phyloP scores from a whole-genome alignment of 1,140 invertebrate species.

The Cherax destructor region DNA sequence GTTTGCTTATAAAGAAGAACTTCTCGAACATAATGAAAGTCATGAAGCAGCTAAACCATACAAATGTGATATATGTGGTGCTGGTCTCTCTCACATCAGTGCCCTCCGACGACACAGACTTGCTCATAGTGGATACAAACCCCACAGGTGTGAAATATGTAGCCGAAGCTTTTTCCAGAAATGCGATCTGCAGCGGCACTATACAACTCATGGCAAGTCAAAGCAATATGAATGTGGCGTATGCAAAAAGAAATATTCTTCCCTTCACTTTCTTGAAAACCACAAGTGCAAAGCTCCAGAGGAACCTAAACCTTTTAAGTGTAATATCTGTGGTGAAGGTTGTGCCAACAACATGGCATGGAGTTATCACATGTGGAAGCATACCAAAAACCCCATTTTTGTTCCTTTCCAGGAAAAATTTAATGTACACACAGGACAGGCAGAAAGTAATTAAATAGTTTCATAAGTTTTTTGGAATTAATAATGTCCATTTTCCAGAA shows the following conservation, averaged over 20 bases:
- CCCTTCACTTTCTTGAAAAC: constrained; percentile 67
- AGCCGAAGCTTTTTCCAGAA: constrained; percentile 70
- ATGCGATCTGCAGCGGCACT: constrained; percentile 70
- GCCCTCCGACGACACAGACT: constrained; percentile 67
- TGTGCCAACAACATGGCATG: constrained; percentile 71
- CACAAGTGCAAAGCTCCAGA: constrained; percentile 70
- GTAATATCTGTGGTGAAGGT: constrained; percentile 71
- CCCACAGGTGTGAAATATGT: constrained; percentile 68
- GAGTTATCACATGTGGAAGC: constrained; percentile 72
- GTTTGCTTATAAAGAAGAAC: constrained; percentile 67
- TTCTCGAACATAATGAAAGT: constrained; percentile 66
- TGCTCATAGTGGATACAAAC: constrained; percentile 68
- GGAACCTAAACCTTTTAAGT: constrained; percentile 69
- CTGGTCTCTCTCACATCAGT: constrained; percentile 71
- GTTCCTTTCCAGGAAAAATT: constrained; percentile 71
- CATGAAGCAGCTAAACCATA: constrained; percentile 72
- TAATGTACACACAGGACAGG: constrained; percentile 30
- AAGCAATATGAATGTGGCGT: constrained; percentile 67
- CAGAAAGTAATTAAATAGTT: not conserved
- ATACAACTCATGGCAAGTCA: constrained; percentile 64
- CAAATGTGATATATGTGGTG: constrained; percentile 71
- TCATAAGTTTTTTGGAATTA: not conserved
- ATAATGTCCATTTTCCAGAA: no score
- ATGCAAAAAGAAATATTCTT: constrained; percentile 71
- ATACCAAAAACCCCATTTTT: constrained; percentile 72